These are phyloP conservation scores for Hylaeus anthracinus DNA, from an alignment of 1,140 invertebrate species.

Conservation along the genomic window DNA sequence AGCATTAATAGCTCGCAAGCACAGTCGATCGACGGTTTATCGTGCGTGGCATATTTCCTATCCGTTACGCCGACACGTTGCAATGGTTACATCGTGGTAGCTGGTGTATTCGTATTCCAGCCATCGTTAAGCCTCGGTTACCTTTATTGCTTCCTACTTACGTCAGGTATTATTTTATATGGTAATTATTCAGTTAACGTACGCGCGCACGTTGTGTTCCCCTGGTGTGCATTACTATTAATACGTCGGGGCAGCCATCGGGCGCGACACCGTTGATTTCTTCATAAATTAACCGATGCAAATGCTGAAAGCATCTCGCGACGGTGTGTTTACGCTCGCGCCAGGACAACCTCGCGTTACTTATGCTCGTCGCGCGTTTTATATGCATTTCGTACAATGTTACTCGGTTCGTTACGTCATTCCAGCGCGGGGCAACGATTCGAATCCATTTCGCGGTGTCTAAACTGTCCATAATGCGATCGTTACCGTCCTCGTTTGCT, in stretches of 20 bases:
- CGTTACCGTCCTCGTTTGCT: slow-evolving; percentile 19
- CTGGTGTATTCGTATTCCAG: slow-evolving; percentile 16
- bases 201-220: not conserved
- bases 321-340: not conserved
- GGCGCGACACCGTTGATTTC: slow-evolving; percentile 11
- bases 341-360: not conserved
- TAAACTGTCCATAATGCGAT: slow-evolving; percentile 28
- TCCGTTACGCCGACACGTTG: not conserved
- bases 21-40: slow-evolving; percentile 33
- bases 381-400: slow-evolving; percentile 38
- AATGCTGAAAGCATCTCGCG: slow-evolving; percentile 2
- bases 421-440: not conserved
- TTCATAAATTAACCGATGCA: slow-evolving; percentile 37
- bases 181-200: slow-evolving; percentile 59
- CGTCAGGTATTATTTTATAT: slow-evolving; percentile 58
- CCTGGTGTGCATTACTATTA: slow-evolving; percentile 27
- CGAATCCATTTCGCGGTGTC: slow-evolving; percentile 18
- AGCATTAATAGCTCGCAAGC: not conserved
- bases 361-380: slow-evolving; percentile 10
- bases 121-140: slow-evolving; percentile 43
- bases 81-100: not conserved
- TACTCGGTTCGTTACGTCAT: slow-evolving; percentile 17
- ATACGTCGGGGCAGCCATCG: not conserved
- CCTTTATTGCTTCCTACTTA: slow-evolving; percentile 54
- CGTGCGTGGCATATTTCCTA: slow-evolving; percentile 18